These are phyloP conservation scores for Xylophagus ater DNA, from an alignment of 2,888 invertebrate species.

Conservation along the genomic window DNA sequence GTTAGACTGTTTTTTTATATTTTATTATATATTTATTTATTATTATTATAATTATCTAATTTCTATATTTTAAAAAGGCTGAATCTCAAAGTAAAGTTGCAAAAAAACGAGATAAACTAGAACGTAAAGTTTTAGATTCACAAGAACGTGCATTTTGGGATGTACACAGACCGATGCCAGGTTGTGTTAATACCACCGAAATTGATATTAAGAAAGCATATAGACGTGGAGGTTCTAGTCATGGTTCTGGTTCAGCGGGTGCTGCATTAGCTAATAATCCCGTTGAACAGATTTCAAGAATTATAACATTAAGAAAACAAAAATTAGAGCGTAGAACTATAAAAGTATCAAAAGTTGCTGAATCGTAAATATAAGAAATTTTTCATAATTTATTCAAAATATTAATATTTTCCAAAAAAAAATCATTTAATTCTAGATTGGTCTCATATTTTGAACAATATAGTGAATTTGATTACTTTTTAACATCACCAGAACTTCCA, in stretches of 20 bases:
- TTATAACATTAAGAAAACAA: conserved; percentile 63
- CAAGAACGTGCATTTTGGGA: conserved; percentile 99
- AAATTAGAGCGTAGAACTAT: conserved; percentile 78
- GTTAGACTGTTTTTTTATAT: background rate
- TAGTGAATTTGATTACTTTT: conserved; percentile 89
- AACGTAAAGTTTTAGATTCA: conserved; percentile 95
- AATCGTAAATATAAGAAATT: conserved; percentile 59
- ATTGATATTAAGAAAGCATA: conserved; percentile 95
- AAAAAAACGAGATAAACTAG: conserved; percentile 95
- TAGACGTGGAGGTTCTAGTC: conserved; percentile 42
- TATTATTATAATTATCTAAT: too few relatives aligned
- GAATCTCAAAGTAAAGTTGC: conserved; percentile 75
- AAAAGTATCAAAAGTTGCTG: conserved; percentile 86
- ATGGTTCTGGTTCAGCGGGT: conserved; percentile 38
- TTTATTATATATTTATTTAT: too few relatives aligned
- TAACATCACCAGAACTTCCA: conserved; percentile 83
- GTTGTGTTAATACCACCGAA: conserved; percentile 97
- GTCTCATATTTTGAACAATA: conserved; percentile 92
- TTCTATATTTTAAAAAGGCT: conserved; percentile 26
- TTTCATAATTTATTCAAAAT: too few relatives aligned
- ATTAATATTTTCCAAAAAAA: background rate
- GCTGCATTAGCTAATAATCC: conserved; percentile 39
- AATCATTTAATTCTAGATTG: conserved; percentile 45
- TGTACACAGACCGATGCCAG: conserved; percentile 97
- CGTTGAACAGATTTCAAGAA: conserved; percentile 42